Evolutionary conservation across 2,888 invertebrate genomes (phyloP), one percentile per base, ranked within the genome.

Genomic region (Pollenia griseotomentosa): DNA sequence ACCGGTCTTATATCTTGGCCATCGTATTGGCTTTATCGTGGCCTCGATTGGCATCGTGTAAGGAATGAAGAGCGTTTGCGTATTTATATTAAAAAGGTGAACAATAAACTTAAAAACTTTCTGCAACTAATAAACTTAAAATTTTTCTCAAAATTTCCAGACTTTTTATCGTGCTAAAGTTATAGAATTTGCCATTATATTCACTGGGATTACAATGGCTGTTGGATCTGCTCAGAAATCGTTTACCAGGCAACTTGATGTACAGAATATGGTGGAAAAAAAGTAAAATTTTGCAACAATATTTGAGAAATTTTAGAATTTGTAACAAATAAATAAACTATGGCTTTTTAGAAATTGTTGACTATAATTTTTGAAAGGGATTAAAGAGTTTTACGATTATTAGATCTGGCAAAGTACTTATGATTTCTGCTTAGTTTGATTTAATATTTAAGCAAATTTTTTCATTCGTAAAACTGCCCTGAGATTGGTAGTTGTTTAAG

Each of bases 131-230:
- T 33, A 23, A 19, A 19, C 19, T 4, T 0, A 33, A 33, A 33
- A 4, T 53, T 53, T 65, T 10, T 23, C 53, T 40, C 8, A 9
- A n/a, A 33, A 6, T 6, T 65, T 10, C 1, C 55, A 91, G 91
- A 91, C 91, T 1, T 91, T 90, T 57, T 90, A 89, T 33, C 91
- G 91, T 63, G 91, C 91, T 1, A 91, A 91, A 23, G n/a, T 89
- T 2, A 46, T 91, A 75, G 91, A 91, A 55, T 66, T 91, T 11
- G 59, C 84, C 16, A 90, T 91, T 5, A 87, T 91, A n/a, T 4
- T 89, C 51, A 83, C 89, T 6, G 91, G 91, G 0, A 88, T 91
- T 6, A 40, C 88, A 14, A 16, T 82, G 66, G 74, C 57, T n/a
- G 9, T 61, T 3, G 4, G 33, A 14, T 61, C 61, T 8, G 8